Percentiles rank a stretch among this genome's conserved stretches.
Evolutionary conservation across 2,113 vertebrate species (phyloP).

Genomic region (Lepus timidus): DNA sequence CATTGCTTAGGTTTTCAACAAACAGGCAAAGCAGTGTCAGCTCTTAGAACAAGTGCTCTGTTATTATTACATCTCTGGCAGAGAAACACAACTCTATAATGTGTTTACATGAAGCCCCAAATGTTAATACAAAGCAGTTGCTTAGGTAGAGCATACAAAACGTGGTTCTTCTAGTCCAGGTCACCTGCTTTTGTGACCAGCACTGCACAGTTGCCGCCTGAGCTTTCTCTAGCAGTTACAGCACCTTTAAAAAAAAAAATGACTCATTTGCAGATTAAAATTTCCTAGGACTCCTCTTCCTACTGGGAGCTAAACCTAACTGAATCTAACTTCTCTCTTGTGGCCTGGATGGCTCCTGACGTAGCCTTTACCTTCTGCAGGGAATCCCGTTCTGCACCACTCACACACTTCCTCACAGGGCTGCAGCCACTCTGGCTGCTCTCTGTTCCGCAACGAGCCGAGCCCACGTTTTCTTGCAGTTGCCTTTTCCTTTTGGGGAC

Average conservation of each 20-base stretch:
- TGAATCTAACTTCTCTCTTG: neutral
- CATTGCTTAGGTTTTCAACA: neutral
- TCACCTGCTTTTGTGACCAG: neutral
- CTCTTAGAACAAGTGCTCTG: neutral
- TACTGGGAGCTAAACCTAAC: neutral
- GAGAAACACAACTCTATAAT: neutral
- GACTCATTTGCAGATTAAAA: neutral
- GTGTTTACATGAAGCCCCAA: neutral
- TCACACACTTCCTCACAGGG: neutral
- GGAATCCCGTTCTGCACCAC: neutral
- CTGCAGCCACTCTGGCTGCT: rapidly evolving
- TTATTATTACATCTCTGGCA: neutral
- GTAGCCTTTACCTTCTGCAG: neutral
- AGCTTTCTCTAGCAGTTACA: neutral
- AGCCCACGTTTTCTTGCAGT: neutral
- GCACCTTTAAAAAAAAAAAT: neutral
- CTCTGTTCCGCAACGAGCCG: neutral
- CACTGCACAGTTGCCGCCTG: neutral
- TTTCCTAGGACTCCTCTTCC: neutral
- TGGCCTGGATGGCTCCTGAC: neutral
- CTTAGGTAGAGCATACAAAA: neutral
- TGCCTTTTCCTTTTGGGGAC: neutral
- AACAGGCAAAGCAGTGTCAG: neutral
- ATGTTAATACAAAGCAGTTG: neutral
- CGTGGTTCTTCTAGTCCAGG: neutral